A percentile compares a stretch with the other conserved stretches of the same genome.
Conservation (phyloP, 1,140 invertebrate genomes). For the Eueides isabella region DNA sequence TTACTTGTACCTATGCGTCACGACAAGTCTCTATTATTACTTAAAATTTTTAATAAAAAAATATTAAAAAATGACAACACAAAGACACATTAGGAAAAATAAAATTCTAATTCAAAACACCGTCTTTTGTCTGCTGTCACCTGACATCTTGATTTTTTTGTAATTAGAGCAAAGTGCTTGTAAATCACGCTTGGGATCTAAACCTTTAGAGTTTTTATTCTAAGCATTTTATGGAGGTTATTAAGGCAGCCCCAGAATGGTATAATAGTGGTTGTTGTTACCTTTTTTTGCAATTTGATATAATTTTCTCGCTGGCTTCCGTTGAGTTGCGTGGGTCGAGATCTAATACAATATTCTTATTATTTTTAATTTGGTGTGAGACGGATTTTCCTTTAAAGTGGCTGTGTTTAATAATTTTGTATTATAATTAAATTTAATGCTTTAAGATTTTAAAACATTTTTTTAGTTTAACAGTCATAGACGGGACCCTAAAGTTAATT, state of each 20-base stretch:
- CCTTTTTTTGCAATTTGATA: slow-evolving; percentile 35
- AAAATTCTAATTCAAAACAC: background rate
- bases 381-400: background rate
- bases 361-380: background rate
- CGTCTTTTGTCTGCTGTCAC: background rate
- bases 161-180: slow-evolving; percentile 51
- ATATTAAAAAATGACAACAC: no score
- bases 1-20: no score
- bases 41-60: no score
- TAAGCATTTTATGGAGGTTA: slow-evolving; percentile 37
- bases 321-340: slow-evolving; percentile 18
- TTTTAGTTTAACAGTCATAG: no score
- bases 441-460: no score
- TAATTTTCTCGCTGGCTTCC: slow-evolving; percentile 33
- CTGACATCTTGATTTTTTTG: slow-evolving; percentile 44
- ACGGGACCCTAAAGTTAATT: no score
- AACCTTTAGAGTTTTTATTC: slow-evolving; percentile 12
- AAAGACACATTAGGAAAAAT: background rate
- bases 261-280: slow-evolving; percentile 29
- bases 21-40: no score
- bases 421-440: no score
- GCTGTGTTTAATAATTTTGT: no score
- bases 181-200: slow-evolving; percentile 27
- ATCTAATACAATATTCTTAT: background rate
- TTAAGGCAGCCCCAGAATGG: slow-evolving; percentile 31